Evolutionary conservation across 2,797 vertebrate genomes (phyloP).

Genomic region (Limosa lapponica): DNA sequence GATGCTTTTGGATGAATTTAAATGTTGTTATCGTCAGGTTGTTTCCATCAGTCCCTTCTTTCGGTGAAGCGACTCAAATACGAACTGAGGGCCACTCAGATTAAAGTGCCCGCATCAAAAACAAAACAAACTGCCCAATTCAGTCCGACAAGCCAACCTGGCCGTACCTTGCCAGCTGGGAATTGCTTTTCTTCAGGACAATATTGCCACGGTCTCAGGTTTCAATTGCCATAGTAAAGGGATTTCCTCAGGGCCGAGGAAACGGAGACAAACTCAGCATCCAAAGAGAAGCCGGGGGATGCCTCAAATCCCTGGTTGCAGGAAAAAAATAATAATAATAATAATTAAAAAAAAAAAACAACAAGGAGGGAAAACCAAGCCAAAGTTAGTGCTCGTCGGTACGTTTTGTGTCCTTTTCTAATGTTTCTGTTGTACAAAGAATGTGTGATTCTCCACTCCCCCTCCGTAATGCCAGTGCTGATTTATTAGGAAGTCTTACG

Average conservation of each 20-base stretch:
- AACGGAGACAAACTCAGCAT: not conserved
- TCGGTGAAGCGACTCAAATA: not conserved
- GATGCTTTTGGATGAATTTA: not conserved
- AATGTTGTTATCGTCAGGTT: accelerated
- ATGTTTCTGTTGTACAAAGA: not conserved
- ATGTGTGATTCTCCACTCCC: not conserved
- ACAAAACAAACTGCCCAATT: accelerated
- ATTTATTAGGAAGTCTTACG: not conserved
- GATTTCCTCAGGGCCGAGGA: not conserved
- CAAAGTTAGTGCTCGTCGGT: constrained; percentile 23
- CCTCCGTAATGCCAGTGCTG: not conserved
- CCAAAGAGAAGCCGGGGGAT: not conserved
- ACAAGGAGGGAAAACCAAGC: not conserved
- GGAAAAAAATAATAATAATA: not conserved
- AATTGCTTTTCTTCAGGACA: not conserved
- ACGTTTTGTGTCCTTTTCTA: constrained; percentile 16
- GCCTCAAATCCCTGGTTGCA: not conserved
- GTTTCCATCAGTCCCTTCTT: accelerated
- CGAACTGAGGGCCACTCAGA: accelerated
- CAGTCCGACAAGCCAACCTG: not conserved
- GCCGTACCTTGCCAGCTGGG: not conserved
- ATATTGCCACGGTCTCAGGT: not conserved
- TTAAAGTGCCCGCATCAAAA: not conserved
- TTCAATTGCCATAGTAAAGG: not conserved
- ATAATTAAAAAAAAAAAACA: too few relatives aligned